phyloP scores from a whole-genome alignment of 1,140 invertebrate genomes.

The Apolygus lucorum region DNA sequence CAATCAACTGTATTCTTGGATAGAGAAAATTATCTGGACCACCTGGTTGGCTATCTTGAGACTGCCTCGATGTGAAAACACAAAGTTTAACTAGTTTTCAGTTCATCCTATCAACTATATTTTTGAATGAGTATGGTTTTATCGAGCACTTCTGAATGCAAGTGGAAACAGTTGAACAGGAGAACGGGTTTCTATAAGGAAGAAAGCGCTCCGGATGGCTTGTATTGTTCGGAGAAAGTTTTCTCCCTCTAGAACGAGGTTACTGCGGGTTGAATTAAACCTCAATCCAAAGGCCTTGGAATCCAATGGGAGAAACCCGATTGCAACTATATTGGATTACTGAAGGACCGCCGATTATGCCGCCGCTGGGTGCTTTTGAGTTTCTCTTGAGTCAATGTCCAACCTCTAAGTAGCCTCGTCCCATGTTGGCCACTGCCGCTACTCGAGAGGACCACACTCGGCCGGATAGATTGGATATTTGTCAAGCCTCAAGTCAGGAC shows the following conservation, averaged over 20 bases:
- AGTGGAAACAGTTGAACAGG: background rate
- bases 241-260: background rate
- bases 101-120: too few species aligned
- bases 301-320: background rate
- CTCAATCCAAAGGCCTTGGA: background rate
- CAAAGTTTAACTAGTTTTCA: too few species aligned
- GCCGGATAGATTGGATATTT: too few species aligned
- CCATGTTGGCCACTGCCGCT: too few species aligned
- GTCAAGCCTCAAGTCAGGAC: too few species aligned
- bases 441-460: too few species aligned
- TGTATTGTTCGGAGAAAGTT: background rate
- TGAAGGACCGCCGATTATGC: background rate
- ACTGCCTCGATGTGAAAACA: too few species aligned
- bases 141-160: too few species aligned
- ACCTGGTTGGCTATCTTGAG: too few species aligned
- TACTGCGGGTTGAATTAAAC: background rate
- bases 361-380: background rate
- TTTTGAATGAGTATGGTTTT: too few species aligned
- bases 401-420: background rate
- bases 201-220: background rate
- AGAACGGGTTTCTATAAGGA: background rate
- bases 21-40: too few species aligned
- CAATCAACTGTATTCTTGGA: too few species aligned
- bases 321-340: background rate
- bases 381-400: background rate